A percentile compares a stretch with the other conserved stretches of the same genome.
These are phyloP conservation scores for Dryas iulia DNA, from an alignment of 1,140 invertebrate species.

Conservation along the genomic window DNA sequence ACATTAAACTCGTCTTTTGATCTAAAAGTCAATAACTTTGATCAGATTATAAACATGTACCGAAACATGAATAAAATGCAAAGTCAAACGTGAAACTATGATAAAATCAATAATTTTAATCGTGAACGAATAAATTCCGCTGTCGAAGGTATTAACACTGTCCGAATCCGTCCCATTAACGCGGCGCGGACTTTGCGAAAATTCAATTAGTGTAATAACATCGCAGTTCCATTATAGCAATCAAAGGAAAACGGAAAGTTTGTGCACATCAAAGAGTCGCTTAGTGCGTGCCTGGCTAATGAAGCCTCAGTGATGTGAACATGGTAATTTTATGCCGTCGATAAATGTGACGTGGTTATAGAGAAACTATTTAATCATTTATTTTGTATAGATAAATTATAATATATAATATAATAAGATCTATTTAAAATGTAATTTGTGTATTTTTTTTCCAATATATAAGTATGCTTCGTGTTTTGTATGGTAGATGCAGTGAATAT, in stretches of 20 bases:
- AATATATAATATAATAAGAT: no score
- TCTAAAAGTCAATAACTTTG: background rate
- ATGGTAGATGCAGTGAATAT: no score
- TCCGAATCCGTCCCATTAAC: conserved; percentile 49
- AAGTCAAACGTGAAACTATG: conserved; percentile 23
- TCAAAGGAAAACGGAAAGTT: conserved; percentile 77
- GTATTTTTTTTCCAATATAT: no score
- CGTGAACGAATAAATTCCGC: conserved; percentile 27
- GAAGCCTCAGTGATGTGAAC: conserved; percentile 44
- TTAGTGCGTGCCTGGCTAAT: conserved; percentile 67
- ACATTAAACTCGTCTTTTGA: background rate
- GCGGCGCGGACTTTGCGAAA: conserved; percentile 64
- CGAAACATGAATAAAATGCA: conserved; percentile 4
- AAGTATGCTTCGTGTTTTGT: no score
- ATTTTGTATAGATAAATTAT: background rate
- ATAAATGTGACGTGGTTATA: background rate
- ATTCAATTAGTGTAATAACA: conserved; percentile 79
- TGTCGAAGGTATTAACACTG: conserved; percentile 40
- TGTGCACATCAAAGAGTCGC: conserved; percentile 73
- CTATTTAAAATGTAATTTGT: no score
- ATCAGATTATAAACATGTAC: background rate
- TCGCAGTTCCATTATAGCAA: conserved; percentile 74
- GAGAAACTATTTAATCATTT: background rate
- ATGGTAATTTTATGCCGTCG: conserved; percentile 20
- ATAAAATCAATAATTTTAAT: conserved; percentile 45